A percentile compares a stretch with the other conserved stretches of the same genome.
phyloP scores from a whole-genome alignment of 2,888 invertebrate species.

The Epinotia brunnichana region DNA sequence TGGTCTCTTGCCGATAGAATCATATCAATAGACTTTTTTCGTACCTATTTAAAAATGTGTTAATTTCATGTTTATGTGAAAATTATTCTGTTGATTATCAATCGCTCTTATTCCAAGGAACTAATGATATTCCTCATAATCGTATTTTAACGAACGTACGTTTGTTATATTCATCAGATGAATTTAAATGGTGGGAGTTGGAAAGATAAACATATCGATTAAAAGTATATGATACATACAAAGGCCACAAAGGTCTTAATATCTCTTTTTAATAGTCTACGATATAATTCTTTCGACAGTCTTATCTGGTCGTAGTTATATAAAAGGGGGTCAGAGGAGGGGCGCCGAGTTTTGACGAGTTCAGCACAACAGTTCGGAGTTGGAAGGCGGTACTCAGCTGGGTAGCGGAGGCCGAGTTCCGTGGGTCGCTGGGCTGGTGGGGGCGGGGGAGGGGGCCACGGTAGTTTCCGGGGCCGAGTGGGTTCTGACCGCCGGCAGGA shows the following conservation, averaged over 20 bases:
- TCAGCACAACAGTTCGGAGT: constrained; percentile 84
- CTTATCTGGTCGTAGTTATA: constrained; percentile 67
- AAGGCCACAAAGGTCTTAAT: not conserved
- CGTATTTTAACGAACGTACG: no score
- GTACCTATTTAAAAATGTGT: not conserved
- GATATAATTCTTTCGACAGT: constrained; percentile 73
- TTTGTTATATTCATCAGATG: no score
- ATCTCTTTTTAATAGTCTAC: constrained; percentile 50
- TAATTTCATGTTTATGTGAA: not conserved
- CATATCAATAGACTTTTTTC: constrained; percentile 44
- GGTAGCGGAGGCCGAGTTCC: constrained; percentile 75
- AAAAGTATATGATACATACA: no score
- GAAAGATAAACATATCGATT: not conserved
- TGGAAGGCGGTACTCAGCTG: constrained; percentile 84
- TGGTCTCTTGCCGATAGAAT: constrained; percentile 71
- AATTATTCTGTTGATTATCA: no score
- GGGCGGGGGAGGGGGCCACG: constrained; percentile 73
- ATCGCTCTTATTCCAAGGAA: no score
- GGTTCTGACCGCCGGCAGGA: constrained; percentile 88
- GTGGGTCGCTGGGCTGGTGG: constrained; percentile 73
- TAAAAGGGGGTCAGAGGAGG: constrained; percentile 74
- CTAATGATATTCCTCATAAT: no score
- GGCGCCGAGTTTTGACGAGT: constrained; percentile 83
- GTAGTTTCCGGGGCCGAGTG: constrained; percentile 89
- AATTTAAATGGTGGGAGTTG: not conserved